Base-by-base conservation (phyloP, 2,113 vertebrate species). In the Ciconia stormi region DNA sequence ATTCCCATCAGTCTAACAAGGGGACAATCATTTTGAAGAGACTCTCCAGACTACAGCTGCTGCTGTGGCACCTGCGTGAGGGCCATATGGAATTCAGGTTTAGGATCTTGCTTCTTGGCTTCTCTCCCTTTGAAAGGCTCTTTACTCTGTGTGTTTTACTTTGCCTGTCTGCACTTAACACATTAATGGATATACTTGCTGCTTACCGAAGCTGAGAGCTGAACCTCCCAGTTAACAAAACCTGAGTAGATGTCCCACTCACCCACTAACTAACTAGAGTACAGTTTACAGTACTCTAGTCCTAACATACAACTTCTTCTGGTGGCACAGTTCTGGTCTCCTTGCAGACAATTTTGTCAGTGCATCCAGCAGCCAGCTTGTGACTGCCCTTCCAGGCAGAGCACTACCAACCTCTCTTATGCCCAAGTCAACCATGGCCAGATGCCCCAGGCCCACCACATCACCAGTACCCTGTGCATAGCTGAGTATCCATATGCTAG, bases 1-100 rank as follows among this genome's bases (percentile, higher is more conserved):
- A 78, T 95, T 92, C 55, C 87, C 56, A 94, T 95, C 82, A 92
- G 73, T 70, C 58, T 89, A 93, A 96, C 78, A 93, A 97, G 95
- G 49, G 74, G 92, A 89, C 85, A 87, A 92, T 96, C 55, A 97
- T 90, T 92, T 78, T 96, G 89, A 97, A 96, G 96, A 95, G 94
- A 82, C 92, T 96, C 92, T 94, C 65, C 87, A 95, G 82, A 89
- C 77, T 88, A 82, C 89, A 93, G 91, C 93, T 95, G 93, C 82
- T 87, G 66, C 85, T 46, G 80, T 5, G 4, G 85, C 92, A 96
- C 90, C 90, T 92, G 62, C 30, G 3, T 94, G 92, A 97, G 89
- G 76, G 62, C 77, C 72, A 94, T 62, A 42, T 82, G 71, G 46
- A 93, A 95, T 79, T 65, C 30, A 78, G 34, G 50, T 74, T 88